These are phyloP conservation scores for Smittia aterrima DNA, from an alignment of 2,888 invertebrate genomes.

Conservation along the genomic window DNA sequence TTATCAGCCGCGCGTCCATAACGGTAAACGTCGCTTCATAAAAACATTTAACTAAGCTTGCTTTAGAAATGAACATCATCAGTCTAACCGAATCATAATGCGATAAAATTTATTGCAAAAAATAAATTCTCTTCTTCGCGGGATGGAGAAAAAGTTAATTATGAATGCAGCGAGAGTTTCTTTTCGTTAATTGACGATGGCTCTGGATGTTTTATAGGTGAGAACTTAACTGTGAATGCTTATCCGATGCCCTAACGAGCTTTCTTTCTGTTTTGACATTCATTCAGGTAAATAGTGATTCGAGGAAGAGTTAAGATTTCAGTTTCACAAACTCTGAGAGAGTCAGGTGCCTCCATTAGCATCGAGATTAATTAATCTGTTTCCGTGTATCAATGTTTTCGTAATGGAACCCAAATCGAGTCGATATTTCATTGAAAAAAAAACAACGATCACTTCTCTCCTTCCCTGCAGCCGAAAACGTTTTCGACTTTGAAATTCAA, in stretches of 20 bases:
- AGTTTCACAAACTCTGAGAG: no score
- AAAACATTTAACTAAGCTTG: background rate
- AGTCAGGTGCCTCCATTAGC: background rate
- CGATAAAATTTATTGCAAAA: slow-evolving; percentile 32
- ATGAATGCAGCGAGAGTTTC: background rate
- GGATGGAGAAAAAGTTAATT: background rate
- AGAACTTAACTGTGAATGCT: slow-evolving; percentile 16
- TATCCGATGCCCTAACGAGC: background rate
- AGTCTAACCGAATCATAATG: slow-evolving; percentile 14
- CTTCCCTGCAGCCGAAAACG: no score
- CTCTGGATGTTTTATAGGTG: slow-evolving; percentile 9
- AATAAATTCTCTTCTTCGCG: background rate
- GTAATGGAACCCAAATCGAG: background rate
- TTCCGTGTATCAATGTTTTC: background rate
- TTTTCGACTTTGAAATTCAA: no score
- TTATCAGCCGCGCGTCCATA: slow-evolving; percentile 10
- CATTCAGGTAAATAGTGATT: no score
- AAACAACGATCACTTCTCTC: background rate
- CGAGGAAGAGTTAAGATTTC: no score
- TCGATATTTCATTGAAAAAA: background rate
- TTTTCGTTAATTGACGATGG: slow-evolving; percentile 1
- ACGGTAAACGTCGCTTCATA: slow-evolving; percentile 12
- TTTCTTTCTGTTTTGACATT: no score
- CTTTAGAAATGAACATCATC: background rate
- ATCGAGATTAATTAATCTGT: background rate